These are phyloP conservation scores for Puma concolor DNA, from an alignment of 2,113 vertebrate genomes.

Conservation along the genomic window DNA sequence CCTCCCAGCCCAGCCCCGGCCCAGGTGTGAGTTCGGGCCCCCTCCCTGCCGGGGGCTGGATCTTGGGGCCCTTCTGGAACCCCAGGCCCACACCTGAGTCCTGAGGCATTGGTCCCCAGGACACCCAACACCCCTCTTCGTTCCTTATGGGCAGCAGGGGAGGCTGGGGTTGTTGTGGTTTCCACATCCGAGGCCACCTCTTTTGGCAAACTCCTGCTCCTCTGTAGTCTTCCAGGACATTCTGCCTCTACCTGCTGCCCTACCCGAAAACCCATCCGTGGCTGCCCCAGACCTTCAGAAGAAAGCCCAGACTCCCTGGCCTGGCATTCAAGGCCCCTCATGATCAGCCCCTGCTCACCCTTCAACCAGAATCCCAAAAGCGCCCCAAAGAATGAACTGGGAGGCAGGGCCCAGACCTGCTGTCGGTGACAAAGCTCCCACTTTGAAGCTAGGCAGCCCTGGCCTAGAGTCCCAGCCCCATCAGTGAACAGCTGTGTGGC, in stretches of 20 bases:
- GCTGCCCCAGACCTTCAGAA: background rate
- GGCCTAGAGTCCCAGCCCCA: background rate
- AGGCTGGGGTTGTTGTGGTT: background rate
- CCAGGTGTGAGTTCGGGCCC: background rate
- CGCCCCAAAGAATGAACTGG: accelerated
- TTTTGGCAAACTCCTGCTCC: background rate
- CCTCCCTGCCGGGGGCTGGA: background rate
- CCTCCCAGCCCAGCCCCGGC: no score
- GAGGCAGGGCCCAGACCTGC: background rate
- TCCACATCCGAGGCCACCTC: background rate
- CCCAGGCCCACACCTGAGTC: background rate
- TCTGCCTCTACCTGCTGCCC: background rate
- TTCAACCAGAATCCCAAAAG: background rate
- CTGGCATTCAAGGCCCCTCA: background rate
- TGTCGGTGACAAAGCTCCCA: background rate
- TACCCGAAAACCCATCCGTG: background rate
- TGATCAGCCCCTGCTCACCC: background rate
- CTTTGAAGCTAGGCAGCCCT: background rate
- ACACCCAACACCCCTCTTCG: background rate
- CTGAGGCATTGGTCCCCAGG: background rate
- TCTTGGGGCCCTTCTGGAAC: background rate
- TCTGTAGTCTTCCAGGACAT: background rate
- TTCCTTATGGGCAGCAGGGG: background rate
- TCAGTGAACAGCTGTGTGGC: background rate
- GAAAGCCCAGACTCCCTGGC: background rate